Conservation (phyloP, 2,888 invertebrate species). For the Folsomia manolachei region DNA sequence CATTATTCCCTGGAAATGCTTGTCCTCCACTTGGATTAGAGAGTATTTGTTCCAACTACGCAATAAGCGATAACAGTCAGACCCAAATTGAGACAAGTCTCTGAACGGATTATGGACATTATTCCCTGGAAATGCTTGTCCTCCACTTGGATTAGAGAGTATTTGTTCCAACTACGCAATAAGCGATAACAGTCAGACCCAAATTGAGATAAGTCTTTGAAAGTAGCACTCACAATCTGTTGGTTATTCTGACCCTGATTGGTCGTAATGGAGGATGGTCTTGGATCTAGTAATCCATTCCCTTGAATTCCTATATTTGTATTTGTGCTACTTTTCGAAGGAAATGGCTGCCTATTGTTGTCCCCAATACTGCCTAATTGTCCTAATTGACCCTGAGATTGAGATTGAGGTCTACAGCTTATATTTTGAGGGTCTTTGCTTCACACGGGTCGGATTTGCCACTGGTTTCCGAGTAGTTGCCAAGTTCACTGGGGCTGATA, state of each 20-base stretch:
- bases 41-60: background rate
- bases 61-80: no score
- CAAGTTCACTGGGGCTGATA: no score
- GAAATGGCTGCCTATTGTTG: background rate
- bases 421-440: background rate
- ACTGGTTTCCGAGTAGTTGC: no score
- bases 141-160: background rate
- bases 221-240: no score
- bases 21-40: background rate
- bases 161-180: background rate
- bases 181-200: no score
- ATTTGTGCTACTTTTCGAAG: background rate
- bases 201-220: no score
- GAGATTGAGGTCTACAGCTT: background rate
- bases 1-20: background rate
- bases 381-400: background rate
- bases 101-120: background rate
- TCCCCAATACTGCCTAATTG: no score
- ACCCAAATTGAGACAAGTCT: no score
- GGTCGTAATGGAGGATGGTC: no score
- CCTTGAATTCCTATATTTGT: no score
- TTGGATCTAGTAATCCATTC: no score
- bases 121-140: background rate
- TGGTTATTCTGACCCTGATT: no score
- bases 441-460: background rate